A percentile compares a stretch with the other conserved stretches of the same genome.
Conservation (phyloP, 2,888 invertebrate species). For the Coelinius sp. region DNA sequence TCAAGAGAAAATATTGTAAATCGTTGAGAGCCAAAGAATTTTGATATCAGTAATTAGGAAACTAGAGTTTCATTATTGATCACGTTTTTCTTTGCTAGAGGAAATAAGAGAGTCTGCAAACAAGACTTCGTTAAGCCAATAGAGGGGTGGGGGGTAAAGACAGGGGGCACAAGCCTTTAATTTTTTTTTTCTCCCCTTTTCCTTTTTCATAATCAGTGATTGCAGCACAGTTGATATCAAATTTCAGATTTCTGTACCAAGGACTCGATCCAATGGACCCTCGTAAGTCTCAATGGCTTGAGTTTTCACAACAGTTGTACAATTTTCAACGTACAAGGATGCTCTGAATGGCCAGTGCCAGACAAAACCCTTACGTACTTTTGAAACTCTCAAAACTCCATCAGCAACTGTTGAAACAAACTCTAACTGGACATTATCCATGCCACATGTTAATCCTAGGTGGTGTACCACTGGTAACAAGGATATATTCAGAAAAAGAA, state of each 20-base stretch:
- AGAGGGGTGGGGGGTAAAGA: conserved; percentile 31
- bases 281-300: conserved; percentile 9
- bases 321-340: conserved; percentile 26
- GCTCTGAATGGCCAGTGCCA: not conserved
- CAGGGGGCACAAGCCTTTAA: not conserved
- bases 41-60: not conserved
- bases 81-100: not conserved
- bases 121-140: conserved; percentile 49
- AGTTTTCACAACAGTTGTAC: conserved; percentile 9
- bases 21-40: not conserved
- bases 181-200: not conserved
- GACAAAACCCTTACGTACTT: conserved; percentile 35
- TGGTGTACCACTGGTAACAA: conserved; percentile 20
- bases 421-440: conserved; percentile 49
- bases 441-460: conserved; percentile 37
- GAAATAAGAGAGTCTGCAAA: conserved; percentile 33
- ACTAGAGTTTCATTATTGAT: not conserved
- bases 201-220: conserved; percentile 1
- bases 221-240: not conserved
- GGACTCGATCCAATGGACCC: not conserved
- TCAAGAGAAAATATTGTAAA: not conserved
- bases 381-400: conserved; percentile 59
- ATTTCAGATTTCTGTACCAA: not conserved
- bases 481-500: conserved; percentile 11
- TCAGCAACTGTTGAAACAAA: conserved; percentile 56